Evolutionary conservation across 2,888 invertebrate species (phyloP), one percentile per base, ranked within the genome.

Genomic region (Cinara cedri): DNA sequence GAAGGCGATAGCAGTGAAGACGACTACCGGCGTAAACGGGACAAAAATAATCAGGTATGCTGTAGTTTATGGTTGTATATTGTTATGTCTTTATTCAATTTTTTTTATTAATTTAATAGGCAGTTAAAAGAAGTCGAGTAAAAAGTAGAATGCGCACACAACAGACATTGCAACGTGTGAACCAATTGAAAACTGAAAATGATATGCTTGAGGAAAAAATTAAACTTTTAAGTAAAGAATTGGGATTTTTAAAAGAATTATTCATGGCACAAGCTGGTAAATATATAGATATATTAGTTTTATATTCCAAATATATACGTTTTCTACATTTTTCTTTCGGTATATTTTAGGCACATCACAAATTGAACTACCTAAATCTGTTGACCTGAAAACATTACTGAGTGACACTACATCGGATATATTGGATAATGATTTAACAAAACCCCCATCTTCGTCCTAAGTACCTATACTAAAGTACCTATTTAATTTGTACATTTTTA

Each of bases 161-260:
- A 84, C 92, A 93, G 85, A 94, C 94, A 8, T 87, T 92, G 82
- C 89, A 90, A 81, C 86, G 93, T 78, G 94, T 94, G 0, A 91
- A 89, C 84, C 90, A 91, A 84, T 85, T 94, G 55, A 91, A 92
- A 85, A 90, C 89, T 11, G 94, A 94, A 85, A 94, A 94, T 85
- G 92, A 92, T 84, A 89, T 91, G 84, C 86, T 94, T 44, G 92
- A 93, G 85, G 92, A 93, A 83, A 93, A 93, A 86, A 93, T 94
- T 3, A 92, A 92, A 84, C 90, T 91, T 80, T 87, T 94, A n/a
- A 91, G 92, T 14, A 92, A 93, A 85, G 93, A 94, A 85, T 86
- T 94, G 34, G 90, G 91, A 65, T 92, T 94, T 84, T 86, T 94
- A 13, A 94, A 94, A 85, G 93, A 94, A 84, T 86, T 94, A 76